Percentiles rank a stretch among this genome's conserved stretches.
These are phyloP conservation scores for Scleropages formosus DNA, from an alignment of 2,797 vertebrate species.

Conservation along the genomic window DNA sequence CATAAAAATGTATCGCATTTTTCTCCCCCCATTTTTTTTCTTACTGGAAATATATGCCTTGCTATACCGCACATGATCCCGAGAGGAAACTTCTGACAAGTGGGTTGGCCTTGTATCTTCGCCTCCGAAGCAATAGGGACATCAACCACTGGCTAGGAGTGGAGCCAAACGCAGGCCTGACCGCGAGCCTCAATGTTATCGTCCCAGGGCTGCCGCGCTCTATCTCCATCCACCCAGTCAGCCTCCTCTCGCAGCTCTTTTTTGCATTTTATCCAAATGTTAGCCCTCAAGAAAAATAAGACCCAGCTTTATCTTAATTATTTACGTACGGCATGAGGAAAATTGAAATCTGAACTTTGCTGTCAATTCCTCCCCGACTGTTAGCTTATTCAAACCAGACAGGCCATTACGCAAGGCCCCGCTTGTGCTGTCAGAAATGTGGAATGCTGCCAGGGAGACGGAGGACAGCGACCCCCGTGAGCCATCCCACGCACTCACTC, in stretches of 20 bases:
- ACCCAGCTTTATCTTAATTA: constrained; percentile 26
- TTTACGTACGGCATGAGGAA: constrained; percentile 18
- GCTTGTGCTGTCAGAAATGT: constrained; percentile 2
- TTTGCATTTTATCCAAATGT: constrained; percentile 33
- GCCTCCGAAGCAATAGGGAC: constrained; percentile 42
- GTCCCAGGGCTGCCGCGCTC: constrained; percentile 28
- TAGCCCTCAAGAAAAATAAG: constrained; percentile 22
- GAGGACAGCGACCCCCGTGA: neutral
- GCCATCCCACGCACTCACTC: neutral
- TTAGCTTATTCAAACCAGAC: constrained; percentile 16
- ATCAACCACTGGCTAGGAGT: constrained; percentile 41
- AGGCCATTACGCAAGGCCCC: neutral
- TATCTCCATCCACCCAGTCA: constrained; percentile 32
- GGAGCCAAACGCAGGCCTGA: constrained; percentile 33
- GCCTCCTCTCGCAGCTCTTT: constrained; percentile 6
- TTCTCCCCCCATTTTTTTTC: constrained; percentile 22
- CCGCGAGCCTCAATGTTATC: constrained; percentile 34
- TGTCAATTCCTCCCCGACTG: constrained; percentile 1
- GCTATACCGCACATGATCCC: constrained; percentile 37
- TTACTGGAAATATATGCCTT: constrained; percentile 38
- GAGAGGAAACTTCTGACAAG: constrained; percentile 44
- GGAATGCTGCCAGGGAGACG: neutral
- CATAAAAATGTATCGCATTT: constrained; percentile 36
- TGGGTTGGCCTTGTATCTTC: constrained; percentile 43
- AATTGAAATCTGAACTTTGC: constrained; percentile 15